A percentile compares a stretch with the other conserved stretches of the same genome.
Evolutionary conservation across 2,113 vertebrate genomes (phyloP).

Genomic region (Scatophagus argus): DNA sequence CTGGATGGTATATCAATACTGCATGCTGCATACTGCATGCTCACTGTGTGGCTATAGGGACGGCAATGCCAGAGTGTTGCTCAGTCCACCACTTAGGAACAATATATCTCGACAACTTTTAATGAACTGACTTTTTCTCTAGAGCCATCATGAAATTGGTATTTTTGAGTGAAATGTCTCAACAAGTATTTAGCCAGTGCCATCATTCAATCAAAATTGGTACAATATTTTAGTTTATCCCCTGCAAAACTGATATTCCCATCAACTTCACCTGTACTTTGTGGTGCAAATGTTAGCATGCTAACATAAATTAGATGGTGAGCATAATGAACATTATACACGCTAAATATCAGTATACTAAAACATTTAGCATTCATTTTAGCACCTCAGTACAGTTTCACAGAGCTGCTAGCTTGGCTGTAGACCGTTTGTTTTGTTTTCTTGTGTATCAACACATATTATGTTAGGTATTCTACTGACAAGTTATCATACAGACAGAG

Average conservation of each 20-base stretch:
- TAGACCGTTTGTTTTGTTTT: neutral
- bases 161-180: neutral
- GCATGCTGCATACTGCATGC: neutral
- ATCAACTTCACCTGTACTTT: neutral
- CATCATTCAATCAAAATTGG: neutral
- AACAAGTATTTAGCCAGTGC: too few species aligned
- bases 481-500: neutral
- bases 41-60: rapidly evolving
- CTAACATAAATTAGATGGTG: neutral
- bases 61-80: neutral
- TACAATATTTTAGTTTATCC: too few species aligned
- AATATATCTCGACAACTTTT: neutral
- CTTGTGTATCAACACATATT: neutral
- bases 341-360: neutral
- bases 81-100: too few species aligned
- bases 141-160: neutral
- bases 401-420: neutral
- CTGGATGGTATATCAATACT: neutral
- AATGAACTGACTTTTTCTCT: neutral
- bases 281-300: neutral
- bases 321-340: too few species aligned
- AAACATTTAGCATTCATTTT: too few species aligned
- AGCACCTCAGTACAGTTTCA: too few species aligned
- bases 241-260: neutral
- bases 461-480: neutral